phyloP scores from a whole-genome alignment of 2,113 vertebrate species.

The Trinectes maculatus region DNA sequence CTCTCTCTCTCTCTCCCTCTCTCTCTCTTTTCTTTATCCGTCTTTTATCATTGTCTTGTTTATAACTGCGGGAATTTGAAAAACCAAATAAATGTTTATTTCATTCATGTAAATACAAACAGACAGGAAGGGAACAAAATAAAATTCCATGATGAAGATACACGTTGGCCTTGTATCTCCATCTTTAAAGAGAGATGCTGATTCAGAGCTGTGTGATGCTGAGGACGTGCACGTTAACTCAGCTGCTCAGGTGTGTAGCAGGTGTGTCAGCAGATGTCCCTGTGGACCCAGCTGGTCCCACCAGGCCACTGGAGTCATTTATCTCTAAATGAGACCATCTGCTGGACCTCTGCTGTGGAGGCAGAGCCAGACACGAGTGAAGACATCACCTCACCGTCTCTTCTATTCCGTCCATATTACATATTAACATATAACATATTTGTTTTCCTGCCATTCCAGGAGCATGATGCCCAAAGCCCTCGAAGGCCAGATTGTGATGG shows the following conservation, averaged over 20 bases:
- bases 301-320: slow-evolving; percentile 67
- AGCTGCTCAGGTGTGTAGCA: slow-evolving; percentile 70
- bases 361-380: no score
- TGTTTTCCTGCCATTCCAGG: slow-evolving; percentile 57
- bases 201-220: slow-evolving; percentile 30
- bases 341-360: slow-evolving; percentile 46
- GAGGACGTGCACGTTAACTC: no score
- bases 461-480: slow-evolving; percentile 87
- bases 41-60: slow-evolving; percentile 15
- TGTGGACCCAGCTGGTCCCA: slow-evolving; percentile 47
- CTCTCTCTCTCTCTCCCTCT: no score
- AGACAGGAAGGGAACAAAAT: no score
- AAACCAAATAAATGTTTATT: no score
- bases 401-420: no score
- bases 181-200: slow-evolving; percentile 21
- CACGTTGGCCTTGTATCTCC: no score
- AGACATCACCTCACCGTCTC: no score
- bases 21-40: no score
- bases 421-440: background rate
- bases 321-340: slow-evolving; percentile 80
- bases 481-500: slow-evolving; percentile 85
- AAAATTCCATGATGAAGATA: no score
- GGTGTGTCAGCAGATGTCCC: slow-evolving; percentile 74
- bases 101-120: no score
- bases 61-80: no score